Evolutionary conservation across 1,140 invertebrate species (phyloP).

Genomic region (Aphaenogaster rudis): DNA sequence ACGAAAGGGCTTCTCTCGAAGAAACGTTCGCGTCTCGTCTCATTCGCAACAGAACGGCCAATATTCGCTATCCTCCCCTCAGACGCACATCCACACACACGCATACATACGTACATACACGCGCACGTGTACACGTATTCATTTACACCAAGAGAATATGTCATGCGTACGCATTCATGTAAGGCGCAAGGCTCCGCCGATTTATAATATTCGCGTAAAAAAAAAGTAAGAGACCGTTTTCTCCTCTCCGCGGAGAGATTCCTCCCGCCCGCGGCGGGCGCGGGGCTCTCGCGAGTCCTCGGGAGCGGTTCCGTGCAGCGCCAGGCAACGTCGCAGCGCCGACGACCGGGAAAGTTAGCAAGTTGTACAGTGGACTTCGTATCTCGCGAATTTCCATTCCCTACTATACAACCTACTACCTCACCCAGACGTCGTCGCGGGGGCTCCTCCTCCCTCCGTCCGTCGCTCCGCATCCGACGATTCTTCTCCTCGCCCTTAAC

Average conservation of each 20-base stretch:
- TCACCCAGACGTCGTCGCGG: slow-evolving; percentile 88
- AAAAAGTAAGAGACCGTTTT: not conserved
- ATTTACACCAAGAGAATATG: slow-evolving; percentile 14
- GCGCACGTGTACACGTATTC: not conserved
- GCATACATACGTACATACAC: not conserved
- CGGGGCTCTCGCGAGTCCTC: slow-evolving; percentile 11
- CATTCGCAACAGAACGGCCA: not conserved
- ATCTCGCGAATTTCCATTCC: slow-evolving; percentile 89
- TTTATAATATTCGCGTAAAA: slow-evolving; percentile 12
- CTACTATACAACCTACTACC: slow-evolving; percentile 94
- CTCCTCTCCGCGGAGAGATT: slow-evolving; percentile 16
- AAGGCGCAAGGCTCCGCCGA: not conserved
- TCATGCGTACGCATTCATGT: not conserved
- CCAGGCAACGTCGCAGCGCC: slow-evolving; percentile 80
- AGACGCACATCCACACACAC: not conserved
- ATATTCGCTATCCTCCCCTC: not conserved
- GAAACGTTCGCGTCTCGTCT: not conserved
- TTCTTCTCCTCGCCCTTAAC: slow-evolving; percentile 25
- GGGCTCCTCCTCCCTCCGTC: slow-evolving; percentile 38
- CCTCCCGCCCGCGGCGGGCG: not conserved
- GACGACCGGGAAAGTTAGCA: slow-evolving; percentile 91
- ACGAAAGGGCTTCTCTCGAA: slow-evolving; percentile 10
- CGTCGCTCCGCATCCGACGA: slow-evolving; percentile 6
- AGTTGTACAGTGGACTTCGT: slow-evolving; percentile 90
- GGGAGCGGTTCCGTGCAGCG: slow-evolving; percentile 28